Percentiles rank a stretch among this genome's conserved stretches.
These are phyloP conservation scores for Galerucella pusilla DNA, from an alignment of 2,888 invertebrate genomes.

Conservation along the genomic window DNA sequence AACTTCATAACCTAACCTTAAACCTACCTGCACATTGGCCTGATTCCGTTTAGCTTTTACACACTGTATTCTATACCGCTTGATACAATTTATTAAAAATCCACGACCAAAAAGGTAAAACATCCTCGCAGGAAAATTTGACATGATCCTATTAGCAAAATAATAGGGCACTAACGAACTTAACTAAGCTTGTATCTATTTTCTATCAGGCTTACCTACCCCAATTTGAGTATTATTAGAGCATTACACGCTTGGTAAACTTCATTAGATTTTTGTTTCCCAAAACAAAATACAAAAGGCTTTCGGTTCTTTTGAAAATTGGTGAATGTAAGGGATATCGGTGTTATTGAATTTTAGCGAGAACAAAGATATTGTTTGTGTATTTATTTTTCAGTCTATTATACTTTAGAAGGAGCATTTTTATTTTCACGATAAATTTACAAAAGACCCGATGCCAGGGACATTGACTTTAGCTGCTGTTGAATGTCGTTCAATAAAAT, in stretches of 20 bases:
- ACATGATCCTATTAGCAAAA: conserved; percentile 11
- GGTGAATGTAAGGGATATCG: background rate
- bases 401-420: too few species aligned
- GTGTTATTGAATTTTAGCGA: too few species aligned
- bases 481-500: too few species aligned
- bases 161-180: conserved; percentile 9
- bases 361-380: too few species aligned
- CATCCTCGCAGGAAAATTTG: background rate
- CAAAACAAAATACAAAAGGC: background rate
- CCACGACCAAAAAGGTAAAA: background rate
- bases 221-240: background rate
- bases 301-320: background rate
- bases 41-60: too few species aligned
- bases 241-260: background rate
- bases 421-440: too few species aligned
- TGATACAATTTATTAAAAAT: background rate
- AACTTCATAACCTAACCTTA: too few species aligned
- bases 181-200: background rate
- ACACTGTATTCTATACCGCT: background rate
- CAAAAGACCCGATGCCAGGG: too few species aligned
- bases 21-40: too few species aligned
- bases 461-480: too few species aligned
- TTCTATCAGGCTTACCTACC: background rate
- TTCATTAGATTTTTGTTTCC: background rate
- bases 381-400: too few species aligned